Base-by-base conservation (phyloP, 2,113 vertebrate genomes). In the Acanthochromis polyacanthus region DNA sequence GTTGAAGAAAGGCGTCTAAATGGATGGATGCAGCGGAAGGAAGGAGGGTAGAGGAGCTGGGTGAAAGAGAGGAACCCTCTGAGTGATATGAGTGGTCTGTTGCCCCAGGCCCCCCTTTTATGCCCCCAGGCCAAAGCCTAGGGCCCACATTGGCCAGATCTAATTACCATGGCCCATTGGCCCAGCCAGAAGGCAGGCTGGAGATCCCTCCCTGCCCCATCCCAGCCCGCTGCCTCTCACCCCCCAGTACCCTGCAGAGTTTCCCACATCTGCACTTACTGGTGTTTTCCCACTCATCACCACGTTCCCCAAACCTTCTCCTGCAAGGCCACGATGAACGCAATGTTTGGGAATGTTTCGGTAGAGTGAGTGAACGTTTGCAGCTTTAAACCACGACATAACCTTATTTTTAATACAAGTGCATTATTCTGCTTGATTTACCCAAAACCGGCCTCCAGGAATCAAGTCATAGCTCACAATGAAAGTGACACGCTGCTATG, bases 81-180 rank as follows among this genome's bases (percentile, higher is more conserved):
- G 93, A 95, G 93, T 94, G 91, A 93, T 95, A 91, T 95, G 89
- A 76, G 88, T 86, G 91, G 88, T 82, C 89, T 93, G 80, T 87
- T 92, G 94, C 79, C 93, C 90, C 63, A 57, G 91, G 90, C 94
- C 94, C 94, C 91, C 91, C 89, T 95, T 99, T 96, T 98, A 98
- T 96, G 95, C 83, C 90, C 91, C 72, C 73, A 75, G 93, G 83
- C 83, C 88, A 82, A 93, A 96, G 94, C 93, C 95, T 94, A 94
- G 92, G 94, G 94, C 95, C 95, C 93, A 90, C 91, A 89, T 95
- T 90, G 95, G 94, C 93, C 94, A 76, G 93, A 89, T 92, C 94
- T 94, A 94, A 96, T 97, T 97, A 97, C 97, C 96, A 96, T 97
- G 96, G 90, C 88, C 89, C 94, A 94, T 92, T 93, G 93, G 90